Conservation (phyloP, 2,797 vertebrate species). For the Leptodactylus fallax region DNA sequence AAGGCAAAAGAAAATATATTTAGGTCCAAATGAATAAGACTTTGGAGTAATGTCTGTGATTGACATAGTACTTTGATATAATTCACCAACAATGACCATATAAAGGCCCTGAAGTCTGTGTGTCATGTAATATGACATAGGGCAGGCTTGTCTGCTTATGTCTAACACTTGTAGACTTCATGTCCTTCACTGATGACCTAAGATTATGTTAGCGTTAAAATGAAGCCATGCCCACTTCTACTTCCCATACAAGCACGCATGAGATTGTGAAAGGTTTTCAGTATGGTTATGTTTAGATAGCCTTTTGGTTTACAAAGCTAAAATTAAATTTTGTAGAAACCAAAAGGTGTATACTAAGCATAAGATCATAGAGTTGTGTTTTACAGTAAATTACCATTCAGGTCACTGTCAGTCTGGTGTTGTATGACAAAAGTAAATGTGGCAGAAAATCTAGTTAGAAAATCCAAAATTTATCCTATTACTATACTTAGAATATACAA, state of each 20-base stretch:
- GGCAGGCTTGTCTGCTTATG: not conserved
- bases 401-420: too few relatives aligned
- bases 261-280: not conserved
- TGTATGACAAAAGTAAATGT: too few relatives aligned
- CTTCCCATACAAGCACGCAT: not conserved
- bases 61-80: not conserved
- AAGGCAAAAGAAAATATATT: not conserved
- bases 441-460: too few relatives aligned
- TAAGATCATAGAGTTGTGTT: too few relatives aligned
- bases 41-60: not conserved
- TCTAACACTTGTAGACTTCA: not conserved
- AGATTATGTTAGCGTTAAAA: slow-evolving; percentile 11
- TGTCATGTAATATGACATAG: slow-evolving; percentile 7
- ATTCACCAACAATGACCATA: not conserved
- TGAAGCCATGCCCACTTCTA: not conserved
- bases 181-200: slow-evolving; percentile 10
- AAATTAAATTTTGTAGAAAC: not conserved
- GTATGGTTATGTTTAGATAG: not conserved
- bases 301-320: not conserved
- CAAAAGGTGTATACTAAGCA: too few relatives aligned
- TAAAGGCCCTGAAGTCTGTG: not conserved
- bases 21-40: not conserved
- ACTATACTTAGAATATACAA: too few relatives aligned
- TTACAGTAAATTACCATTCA: too few relatives aligned
- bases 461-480: too few relatives aligned